Base-by-base conservation (phyloP, 1,140 invertebrate species). In the Sycophila sp. region DNA sequence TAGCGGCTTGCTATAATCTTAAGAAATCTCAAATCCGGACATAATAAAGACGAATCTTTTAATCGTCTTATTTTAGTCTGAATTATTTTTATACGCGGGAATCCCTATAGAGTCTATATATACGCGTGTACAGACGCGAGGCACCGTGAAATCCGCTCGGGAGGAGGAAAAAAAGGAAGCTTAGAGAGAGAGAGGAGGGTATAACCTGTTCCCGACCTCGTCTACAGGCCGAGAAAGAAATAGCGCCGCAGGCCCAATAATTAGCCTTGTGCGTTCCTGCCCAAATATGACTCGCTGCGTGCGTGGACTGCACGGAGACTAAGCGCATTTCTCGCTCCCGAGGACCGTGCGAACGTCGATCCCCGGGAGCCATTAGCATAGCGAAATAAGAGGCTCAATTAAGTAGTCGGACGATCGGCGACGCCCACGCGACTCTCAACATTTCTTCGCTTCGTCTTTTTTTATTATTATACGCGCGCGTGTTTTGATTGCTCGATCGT, bases 211-310 rank as follows among this genome's bases (percentile, higher is more conserved):
- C 36, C 6, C 36, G 34, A 38, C 2, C 36, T 36, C 30, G 30
- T 34, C 6, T 26, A 11, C 24, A 53, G 24, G 13, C 11, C 5
- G 24, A 60, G 38, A 40, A 45, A 45, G 38, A 30, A 60, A 60
- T 60, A 60, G 22, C 38, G 58, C 58, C 38, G 30, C 36, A 15
- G 22, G 58, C 22, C 38, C 26, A 36, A 59, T 40, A 60, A 60
- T 60, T 60, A 60, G 19, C 58, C 30, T 45, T 40, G 11, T 2
- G 13, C n/a, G n/a, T 17, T 58, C 24, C 22, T 60, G 58, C 58
- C 58, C 58, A 60, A 60, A 60, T 60, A 45, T 28, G 55, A 59
- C 56, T 59, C n/a, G 53, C 28, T 56, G 28, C 30, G n/a, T 22
- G 42, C 42, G 42, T 22, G 42, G 13, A 7, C 17, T 11, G 42